phyloP scores from a whole-genome alignment of 2,797 vertebrate genomes.

The Harpagifer antarcticus region DNA sequence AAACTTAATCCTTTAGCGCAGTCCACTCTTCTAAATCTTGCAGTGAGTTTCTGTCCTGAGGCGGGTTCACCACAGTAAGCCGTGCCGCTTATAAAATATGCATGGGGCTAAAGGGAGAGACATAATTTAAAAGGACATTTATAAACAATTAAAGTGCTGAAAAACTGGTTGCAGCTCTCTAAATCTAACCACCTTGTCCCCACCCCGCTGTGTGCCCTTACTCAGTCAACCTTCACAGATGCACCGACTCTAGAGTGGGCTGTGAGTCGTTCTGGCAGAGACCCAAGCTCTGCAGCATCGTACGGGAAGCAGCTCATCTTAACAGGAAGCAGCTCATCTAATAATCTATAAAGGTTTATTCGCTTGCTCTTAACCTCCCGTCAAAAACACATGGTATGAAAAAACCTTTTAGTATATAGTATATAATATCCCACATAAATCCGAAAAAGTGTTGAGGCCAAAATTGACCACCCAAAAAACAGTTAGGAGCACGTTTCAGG shows the following conservation, averaged over 20 bases:
- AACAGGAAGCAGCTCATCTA: conserved; percentile 31
- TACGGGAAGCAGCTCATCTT: too few relatives aligned
- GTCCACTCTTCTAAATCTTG: conserved; percentile 34
- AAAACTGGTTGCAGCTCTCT: conserved; percentile 11
- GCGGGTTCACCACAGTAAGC: conserved; percentile 13
- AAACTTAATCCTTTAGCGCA: neutral
- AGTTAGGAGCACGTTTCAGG: too few relatives aligned
- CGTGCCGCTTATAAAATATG: conserved; percentile 47
- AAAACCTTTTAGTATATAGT: conserved; percentile 16
- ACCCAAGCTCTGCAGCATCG: conserved; percentile 23
- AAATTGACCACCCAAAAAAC: too few relatives aligned
- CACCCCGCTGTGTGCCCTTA: conserved; percentile 38
- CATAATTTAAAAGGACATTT: conserved; percentile 60
- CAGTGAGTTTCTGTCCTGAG: conserved; percentile 28
- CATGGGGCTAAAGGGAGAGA: conserved; percentile 42
- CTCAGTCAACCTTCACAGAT: conserved; percentile 60
- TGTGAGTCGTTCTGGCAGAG: conserved; percentile 41
- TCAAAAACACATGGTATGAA: conserved; percentile 26
- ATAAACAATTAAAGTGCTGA: conserved; percentile 57
- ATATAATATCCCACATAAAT: too few relatives aligned
- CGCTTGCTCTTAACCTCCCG: conserved; percentile 48
- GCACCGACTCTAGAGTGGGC: conserved; percentile 36
- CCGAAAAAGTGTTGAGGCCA: too few relatives aligned
- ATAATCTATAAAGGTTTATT: conserved; percentile 44
- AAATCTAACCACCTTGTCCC: conserved; percentile 34